Conservation (phyloP, 2,797 vertebrate species). For the Helostoma temminkii region DNA sequence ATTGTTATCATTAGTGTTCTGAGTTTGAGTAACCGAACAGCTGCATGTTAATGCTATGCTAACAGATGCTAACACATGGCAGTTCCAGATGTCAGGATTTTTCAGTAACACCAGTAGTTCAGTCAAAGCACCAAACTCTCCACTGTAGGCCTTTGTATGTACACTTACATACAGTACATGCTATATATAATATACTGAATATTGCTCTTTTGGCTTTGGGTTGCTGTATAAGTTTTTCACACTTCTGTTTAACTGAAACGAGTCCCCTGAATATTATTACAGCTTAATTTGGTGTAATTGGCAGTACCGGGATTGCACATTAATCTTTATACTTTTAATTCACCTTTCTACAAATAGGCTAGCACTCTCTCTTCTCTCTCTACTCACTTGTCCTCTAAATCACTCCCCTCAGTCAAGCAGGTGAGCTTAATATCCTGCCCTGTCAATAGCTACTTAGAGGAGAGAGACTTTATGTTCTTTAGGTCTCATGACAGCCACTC, state of each 20-base stretch:
- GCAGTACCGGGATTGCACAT: slow-evolving; percentile 26
- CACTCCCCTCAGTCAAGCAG: slow-evolving; percentile 47
- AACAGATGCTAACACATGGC: too few species aligned
- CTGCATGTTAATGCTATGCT: too few species aligned
- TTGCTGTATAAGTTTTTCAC: not conserved
- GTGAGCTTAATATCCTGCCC: slow-evolving; percentile 58
- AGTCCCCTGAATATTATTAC: slow-evolving; percentile 21
- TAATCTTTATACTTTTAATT: slow-evolving; percentile 57
- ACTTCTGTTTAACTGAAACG: slow-evolving; percentile 6
- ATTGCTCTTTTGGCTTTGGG: not conserved
- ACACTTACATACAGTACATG: too few species aligned
- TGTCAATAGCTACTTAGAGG: slow-evolving; percentile 60
- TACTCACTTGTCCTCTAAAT: slow-evolving; percentile 59
- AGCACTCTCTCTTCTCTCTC: slow-evolving; percentile 39
- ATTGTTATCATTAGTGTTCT: too few species aligned
- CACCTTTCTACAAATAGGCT: slow-evolving; percentile 17
- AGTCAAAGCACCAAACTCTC: too few species aligned
- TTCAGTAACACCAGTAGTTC: too few species aligned
- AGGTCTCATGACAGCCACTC: slow-evolving; percentile 66
- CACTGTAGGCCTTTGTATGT: too few species aligned
- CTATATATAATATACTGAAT: too few species aligned
- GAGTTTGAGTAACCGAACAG: too few species aligned
- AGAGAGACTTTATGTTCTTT: slow-evolving; percentile 58
- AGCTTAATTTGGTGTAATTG: slow-evolving; percentile 42
- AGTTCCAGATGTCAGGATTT: too few species aligned